Evolutionary conservation across 2,113 vertebrate genomes (phyloP).

Genomic region (Myanophis thanlyinensis): DNA sequence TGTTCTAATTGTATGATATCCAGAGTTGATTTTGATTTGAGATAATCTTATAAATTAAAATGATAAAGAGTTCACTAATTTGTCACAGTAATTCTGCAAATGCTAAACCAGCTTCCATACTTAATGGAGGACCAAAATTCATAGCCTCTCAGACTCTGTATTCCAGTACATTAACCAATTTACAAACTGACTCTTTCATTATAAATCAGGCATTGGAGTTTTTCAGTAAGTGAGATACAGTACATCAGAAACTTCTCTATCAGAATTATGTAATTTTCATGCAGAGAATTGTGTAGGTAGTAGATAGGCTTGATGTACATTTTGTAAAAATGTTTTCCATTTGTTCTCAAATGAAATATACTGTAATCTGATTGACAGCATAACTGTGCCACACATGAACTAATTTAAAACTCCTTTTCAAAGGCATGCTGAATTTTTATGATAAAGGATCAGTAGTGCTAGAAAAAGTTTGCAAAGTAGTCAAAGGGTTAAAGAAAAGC

Average conservation of each 20-base stretch:
- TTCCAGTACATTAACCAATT: background rate
- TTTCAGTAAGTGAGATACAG: background rate
- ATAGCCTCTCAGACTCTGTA: background rate
- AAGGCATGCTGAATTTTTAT: background rate
- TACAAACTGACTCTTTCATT: background rate
- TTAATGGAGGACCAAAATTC: background rate
- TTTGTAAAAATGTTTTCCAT: background rate
- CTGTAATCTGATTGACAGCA: background rate
- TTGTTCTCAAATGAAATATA: background rate
- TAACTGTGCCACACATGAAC: background rate
- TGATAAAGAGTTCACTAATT: background rate
- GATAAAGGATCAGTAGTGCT: background rate
- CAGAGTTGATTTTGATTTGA: background rate
- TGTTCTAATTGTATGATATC: background rate
- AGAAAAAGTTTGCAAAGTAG: background rate
- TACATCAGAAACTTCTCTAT: background rate
- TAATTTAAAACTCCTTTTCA: background rate
- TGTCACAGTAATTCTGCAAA: background rate
- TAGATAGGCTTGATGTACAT: background rate
- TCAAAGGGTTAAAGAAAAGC: background rate
- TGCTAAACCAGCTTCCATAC: background rate
- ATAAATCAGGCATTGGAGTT: background rate
- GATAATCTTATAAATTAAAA: background rate
- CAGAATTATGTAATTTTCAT: background rate
- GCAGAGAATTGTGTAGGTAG: background rate